phyloP scores from a whole-genome alignment of 2,888 invertebrate genomes.

The Cantharis flavilabris region DNA sequence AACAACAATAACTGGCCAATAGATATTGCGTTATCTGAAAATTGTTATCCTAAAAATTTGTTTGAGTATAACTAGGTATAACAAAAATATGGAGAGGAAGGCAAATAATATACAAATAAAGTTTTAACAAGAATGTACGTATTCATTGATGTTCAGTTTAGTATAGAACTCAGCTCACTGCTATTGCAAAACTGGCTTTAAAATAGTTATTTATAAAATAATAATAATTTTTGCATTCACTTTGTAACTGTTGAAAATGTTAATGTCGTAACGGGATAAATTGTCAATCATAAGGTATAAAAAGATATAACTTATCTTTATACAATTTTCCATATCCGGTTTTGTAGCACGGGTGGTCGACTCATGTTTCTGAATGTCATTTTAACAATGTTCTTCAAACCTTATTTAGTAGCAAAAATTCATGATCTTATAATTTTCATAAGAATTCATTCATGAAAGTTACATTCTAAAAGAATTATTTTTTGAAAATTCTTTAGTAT shows the following conservation, averaged over 20 bases:
- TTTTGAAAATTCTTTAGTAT: slow-evolving; percentile 11
- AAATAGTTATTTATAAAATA: too few species aligned
- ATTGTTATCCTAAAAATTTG: too few species aligned
- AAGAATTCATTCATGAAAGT: neutral
- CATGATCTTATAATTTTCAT: slow-evolving; percentile 19
- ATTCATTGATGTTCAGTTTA: too few species aligned
- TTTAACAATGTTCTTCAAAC: slow-evolving; percentile 53
- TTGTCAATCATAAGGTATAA: slow-evolving; percentile 10
- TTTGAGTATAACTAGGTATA: too few species aligned
- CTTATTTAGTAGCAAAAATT: slow-evolving; percentile 43
- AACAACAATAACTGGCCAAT: too few species aligned
- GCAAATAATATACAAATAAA: too few species aligned
- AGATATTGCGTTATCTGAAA: too few species aligned
- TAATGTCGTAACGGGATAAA: neutral
- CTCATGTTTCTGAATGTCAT: slow-evolving; percentile 45
- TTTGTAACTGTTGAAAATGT: neutral
- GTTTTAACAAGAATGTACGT: too few species aligned
- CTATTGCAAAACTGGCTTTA: too few species aligned
- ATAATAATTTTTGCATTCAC: neutral
- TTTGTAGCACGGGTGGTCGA: slow-evolving; percentile 50
- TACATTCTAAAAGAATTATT: neutral
- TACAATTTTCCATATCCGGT: slow-evolving; percentile 33
- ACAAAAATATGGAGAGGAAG: too few species aligned
- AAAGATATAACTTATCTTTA: neutral
- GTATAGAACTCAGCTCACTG: too few species aligned